Evolutionary conservation across 1,140 invertebrate species (phyloP).

Genomic region (Bombus superbus): DNA sequence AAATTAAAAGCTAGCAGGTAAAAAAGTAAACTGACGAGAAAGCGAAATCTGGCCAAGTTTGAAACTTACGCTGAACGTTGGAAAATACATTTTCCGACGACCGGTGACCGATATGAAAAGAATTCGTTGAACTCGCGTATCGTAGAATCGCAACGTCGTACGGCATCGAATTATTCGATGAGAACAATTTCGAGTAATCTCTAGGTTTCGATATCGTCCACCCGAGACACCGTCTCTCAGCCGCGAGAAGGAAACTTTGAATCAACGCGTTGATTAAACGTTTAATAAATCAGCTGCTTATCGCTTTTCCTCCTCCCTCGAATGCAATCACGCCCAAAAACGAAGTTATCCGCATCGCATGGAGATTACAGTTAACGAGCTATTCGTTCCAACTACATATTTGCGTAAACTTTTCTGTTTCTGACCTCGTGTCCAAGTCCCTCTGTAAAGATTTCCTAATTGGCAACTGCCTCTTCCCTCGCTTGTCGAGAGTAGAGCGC

Average conservation of each 20-base stretch:
- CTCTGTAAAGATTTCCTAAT: constrained; percentile 12
- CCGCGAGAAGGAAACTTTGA: not conserved
- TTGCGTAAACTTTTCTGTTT: constrained; percentile 27
- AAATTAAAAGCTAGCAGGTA: not conserved
- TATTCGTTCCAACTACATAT: constrained; percentile 9
- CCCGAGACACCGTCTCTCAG: too few species aligned
- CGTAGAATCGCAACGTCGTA: too few species aligned
- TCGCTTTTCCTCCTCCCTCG: not conserved
- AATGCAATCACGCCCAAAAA: constrained; percentile 4
- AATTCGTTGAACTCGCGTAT: too few species aligned
- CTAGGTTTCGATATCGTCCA: too few species aligned
- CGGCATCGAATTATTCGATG: too few species aligned
- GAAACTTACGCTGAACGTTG: too few species aligned
- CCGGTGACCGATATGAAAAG: too few species aligned
- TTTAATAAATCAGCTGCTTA: constrained; percentile 37
- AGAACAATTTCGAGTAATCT: too few species aligned
- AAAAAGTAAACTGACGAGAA: not conserved
- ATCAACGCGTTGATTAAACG: constrained; percentile 33
- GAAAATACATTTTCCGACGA: too few species aligned
- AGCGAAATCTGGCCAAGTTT: too few species aligned
- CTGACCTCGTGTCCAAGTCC: constrained; percentile 2
- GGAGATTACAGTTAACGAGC: constrained; percentile 38
- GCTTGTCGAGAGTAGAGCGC: not conserved
- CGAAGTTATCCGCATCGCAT: constrained; percentile 44
- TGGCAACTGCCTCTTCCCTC: too few species aligned